Conservation (phyloP, 1,140 invertebrate species). For the Drosophila ogumai region DNA sequence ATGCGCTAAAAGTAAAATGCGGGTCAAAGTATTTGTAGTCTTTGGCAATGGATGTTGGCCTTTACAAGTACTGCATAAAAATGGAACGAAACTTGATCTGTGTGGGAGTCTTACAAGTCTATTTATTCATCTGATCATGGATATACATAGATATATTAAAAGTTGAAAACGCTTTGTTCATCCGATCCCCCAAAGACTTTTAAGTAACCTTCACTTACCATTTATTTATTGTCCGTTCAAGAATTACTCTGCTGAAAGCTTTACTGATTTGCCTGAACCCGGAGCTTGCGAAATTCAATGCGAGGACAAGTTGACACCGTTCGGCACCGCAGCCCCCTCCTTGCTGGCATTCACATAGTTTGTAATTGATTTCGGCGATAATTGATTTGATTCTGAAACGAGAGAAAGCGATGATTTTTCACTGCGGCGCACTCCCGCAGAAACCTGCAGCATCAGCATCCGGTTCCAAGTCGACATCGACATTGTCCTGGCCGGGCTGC, state of each 20-base stretch:
- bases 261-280: conserved; percentile 1
- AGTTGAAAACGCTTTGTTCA: neutral
- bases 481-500: conserved; percentile 19
- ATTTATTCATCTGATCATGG: neutral
- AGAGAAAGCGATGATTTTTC: conserved; percentile 74
- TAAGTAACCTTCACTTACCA: too few relatives aligned
- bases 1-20: neutral
- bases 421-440: conserved; percentile 40
- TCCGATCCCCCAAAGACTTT: too few relatives aligned
- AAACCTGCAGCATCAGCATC: conserved; percentile 72
- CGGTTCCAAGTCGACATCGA: conserved; percentile 17
- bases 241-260: neutral
- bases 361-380: conserved; percentile 74
- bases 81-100: neutral
- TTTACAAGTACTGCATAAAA: neutral
- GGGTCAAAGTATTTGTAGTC: neutral
- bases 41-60: too few relatives aligned
- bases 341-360: conserved; percentile 13
- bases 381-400: conserved; percentile 68
- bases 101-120: neutral
- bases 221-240: neutral
- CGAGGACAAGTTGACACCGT: conserved; percentile 6
- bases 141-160: neutral
- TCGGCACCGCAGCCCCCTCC: neutral
- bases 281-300: neutral